Conservation (phyloP, 2,797 vertebrate genomes). For the Hoplostethus mediterraneus region DNA sequence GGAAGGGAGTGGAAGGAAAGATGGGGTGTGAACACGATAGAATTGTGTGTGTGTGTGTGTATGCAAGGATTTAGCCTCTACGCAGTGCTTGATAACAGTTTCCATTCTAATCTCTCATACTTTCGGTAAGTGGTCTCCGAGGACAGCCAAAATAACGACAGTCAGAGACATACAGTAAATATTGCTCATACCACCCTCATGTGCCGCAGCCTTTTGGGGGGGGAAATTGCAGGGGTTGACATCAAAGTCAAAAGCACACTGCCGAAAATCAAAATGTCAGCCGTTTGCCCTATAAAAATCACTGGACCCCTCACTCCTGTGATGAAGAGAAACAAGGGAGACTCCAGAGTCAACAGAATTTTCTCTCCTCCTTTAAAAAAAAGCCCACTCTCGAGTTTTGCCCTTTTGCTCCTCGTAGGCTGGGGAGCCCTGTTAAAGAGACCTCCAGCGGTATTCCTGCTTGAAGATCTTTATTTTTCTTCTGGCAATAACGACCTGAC, state of each 20-base stretch:
- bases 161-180: constrained; percentile 71
- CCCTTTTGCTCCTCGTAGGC: constrained; percentile 74
- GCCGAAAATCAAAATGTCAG: constrained; percentile 84
- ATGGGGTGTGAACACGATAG: constrained; percentile 48
- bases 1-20: constrained; percentile 45
- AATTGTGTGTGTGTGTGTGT: constrained; percentile 9
- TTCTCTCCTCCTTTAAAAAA: constrained; percentile 67
- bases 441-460: constrained; percentile 75
- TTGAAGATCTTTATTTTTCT: constrained; percentile 63
- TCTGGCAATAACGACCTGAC: constrained; percentile 78
- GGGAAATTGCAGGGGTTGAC: constrained; percentile 82
- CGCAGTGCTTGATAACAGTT: constrained; percentile 57
- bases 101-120: constrained; percentile 55
- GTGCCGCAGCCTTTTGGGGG: constrained; percentile 62
- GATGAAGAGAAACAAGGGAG: constrained; percentile 86
- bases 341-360: constrained; percentile 88
- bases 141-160: constrained; percentile 42
- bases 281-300: constrained; percentile 84
- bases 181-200: constrained; percentile 69
- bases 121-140: constrained; percentile 55
- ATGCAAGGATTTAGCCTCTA: constrained; percentile 33
- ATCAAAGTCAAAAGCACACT: constrained; percentile 82
- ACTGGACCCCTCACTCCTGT: constrained; percentile 82
- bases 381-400: constrained; percentile 72
- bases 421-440: constrained; percentile 77